Conservation (phyloP, 2,113 vertebrate genomes). For the Okapia johnstoni region DNA sequence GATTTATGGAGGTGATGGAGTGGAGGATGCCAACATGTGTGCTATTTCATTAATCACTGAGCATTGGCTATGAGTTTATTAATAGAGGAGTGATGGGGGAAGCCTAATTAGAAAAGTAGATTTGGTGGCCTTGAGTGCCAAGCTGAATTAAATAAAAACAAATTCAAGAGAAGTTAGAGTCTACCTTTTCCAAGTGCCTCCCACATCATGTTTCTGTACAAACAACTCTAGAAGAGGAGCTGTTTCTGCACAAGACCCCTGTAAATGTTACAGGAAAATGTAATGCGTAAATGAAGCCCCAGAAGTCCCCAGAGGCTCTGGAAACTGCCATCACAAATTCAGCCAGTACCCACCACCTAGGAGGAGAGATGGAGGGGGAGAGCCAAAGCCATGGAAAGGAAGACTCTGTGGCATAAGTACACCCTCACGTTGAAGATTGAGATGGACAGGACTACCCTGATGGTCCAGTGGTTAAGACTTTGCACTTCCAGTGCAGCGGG, state of each 20-base stretch:
- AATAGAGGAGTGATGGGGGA: neutral
- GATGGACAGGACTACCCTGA: neutral
- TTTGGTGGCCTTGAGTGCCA: neutral
- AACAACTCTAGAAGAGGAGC: neutral
- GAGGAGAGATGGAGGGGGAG: fast-evolving
- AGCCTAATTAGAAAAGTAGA: neutral
- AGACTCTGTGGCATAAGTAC: neutral
- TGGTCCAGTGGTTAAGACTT: neutral
- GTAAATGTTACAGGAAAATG: neutral
- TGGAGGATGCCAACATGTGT: fast-evolving
- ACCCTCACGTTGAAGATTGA: neutral
- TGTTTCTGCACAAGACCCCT: neutral
- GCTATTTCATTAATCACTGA: neutral
- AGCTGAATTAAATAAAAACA: neutral
- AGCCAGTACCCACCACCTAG: neutral
- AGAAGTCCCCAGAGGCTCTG: neutral
- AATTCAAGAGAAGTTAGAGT: neutral
- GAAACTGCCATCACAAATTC: neutral
- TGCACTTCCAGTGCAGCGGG: neutral
- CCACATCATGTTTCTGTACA: neutral
- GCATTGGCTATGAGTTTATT: neutral
- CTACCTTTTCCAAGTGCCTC: neutral
- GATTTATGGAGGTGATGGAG: neutral
- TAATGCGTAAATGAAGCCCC: neutral
- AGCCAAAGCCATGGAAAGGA: neutral